Conservation (phyloP, 2,888 invertebrate genomes). For the Meteorus cinctellus region DNA sequence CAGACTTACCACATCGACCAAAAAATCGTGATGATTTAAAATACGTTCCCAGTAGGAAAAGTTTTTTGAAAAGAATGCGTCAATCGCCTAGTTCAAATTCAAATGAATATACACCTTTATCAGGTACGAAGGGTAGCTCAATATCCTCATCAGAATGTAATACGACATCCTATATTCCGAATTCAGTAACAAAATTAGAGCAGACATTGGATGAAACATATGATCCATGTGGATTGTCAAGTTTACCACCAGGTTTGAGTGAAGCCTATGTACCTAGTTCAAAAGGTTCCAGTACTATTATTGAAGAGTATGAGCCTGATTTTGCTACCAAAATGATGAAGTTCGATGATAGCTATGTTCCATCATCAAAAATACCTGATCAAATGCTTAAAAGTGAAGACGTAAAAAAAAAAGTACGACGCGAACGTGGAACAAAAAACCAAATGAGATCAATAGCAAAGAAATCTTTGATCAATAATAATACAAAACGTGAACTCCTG, state of each 20-base stretch:
- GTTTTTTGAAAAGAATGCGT: constrained; percentile 55
- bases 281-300: constrained; percentile 52
- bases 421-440: not conserved
- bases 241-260: constrained; percentile 38
- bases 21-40: constrained; percentile 52
- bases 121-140: not conserved
- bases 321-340: constrained; percentile 62
- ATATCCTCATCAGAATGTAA: constrained; percentile 24
- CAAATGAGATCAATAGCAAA: not conserved
- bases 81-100: constrained; percentile 45
- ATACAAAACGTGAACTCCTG: not conserved
- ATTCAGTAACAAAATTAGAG: constrained; percentile 52
- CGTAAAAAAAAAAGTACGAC: constrained; percentile 18
- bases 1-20: constrained; percentile 49
- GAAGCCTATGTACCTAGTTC: constrained; percentile 62
- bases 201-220: constrained; percentile 55
- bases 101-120: constrained; percentile 61
- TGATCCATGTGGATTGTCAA: constrained; percentile 55
- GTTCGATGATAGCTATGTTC: constrained; percentile 63
- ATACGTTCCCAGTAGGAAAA: constrained; percentile 64
- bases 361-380: constrained; percentile 50
- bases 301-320: constrained; percentile 64
- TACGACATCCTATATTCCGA: constrained; percentile 58
- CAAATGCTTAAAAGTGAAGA: constrained; percentile 4
- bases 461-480: not conserved